phyloP scores from a whole-genome alignment of 1,140 invertebrate species.

The Nasonia longicornis region DNA sequence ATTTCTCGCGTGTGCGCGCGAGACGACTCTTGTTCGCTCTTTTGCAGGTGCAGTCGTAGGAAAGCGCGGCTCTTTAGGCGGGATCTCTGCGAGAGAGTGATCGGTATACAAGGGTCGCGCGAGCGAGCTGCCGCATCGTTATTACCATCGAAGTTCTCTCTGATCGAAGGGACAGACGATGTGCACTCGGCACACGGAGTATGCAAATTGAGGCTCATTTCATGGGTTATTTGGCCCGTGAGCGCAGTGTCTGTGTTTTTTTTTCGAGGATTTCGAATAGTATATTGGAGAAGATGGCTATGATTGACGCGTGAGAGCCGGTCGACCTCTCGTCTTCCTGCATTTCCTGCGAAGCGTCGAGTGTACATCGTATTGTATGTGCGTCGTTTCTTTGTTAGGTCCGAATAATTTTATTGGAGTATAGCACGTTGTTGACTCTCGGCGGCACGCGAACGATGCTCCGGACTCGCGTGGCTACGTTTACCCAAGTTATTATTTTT shows the following conservation, averaged over 20 bases:
- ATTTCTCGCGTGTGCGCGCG: constrained; percentile 33
- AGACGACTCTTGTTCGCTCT: neutral
- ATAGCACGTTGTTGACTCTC: neutral
- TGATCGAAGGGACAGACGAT: constrained; percentile 16
- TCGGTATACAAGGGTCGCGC: neutral
- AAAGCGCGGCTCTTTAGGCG: constrained; percentile 12
- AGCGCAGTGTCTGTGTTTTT: neutral
- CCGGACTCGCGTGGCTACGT: neutral
- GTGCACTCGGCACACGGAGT: constrained; percentile 23
- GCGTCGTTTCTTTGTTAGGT: neutral
- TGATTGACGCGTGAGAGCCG: neutral
- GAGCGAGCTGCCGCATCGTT: neutral
- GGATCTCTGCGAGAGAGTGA: neutral
- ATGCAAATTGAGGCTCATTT: constrained; percentile 55
- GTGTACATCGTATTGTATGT: neutral
- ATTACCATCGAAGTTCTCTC: constrained; percentile 21
- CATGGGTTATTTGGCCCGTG: constrained; percentile 29
- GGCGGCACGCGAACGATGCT: neutral
- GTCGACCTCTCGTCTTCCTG: neutral
- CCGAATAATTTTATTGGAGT: neutral
- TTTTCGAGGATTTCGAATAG: neutral
- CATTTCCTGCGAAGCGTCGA: neutral
- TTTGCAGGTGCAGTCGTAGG: constrained; percentile 28
- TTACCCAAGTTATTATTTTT: constrained; percentile 26
- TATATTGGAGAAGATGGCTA: neutral